Evolutionary conservation across 2,113 vertebrate genomes (phyloP).

Genomic region (Lethenteron reissneri): DNA sequence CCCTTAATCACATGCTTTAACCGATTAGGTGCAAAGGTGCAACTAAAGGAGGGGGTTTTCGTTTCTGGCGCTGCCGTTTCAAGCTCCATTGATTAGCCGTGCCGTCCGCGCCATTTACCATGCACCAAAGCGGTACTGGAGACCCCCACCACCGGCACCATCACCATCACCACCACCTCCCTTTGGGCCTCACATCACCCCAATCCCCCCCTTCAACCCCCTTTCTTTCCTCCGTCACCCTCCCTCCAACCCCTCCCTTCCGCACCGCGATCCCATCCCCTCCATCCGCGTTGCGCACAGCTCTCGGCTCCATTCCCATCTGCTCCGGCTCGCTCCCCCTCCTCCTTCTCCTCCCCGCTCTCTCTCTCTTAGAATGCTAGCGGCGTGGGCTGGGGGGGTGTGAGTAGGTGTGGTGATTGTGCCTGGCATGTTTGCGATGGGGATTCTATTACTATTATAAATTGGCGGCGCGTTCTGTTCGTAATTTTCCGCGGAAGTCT

Average conservation of each 20-base stretch:
- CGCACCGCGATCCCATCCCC: not conserved
- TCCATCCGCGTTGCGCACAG: not conserved
- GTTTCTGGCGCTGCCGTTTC: conserved; percentile 6
- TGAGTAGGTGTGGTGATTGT: not conserved
- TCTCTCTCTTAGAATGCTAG: no score
- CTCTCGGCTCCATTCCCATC: not conserved
- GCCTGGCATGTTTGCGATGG: not conserved
- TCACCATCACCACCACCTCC: no score
- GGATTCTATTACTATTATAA: conserved; percentile 2
- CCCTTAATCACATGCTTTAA: conserved; percentile 7
- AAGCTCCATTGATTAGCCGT: conserved; percentile 6
- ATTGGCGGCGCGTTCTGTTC: conserved; percentile 2
- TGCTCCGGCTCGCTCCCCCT: no score
- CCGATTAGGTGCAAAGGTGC: conserved; percentile 7
- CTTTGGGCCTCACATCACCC: not conserved
- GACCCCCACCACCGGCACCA: no score
- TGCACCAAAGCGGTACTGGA: not conserved
- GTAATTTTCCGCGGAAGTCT: not conserved
- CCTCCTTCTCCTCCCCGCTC: no score
- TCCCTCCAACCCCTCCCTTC: not conserved
- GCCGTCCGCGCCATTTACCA: conserved; percentile 6
- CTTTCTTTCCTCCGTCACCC: not conserved
- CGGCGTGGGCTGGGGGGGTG: no score
- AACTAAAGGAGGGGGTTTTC: conserved; percentile 2
- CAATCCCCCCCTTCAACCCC: not conserved